These are phyloP conservation scores for Allygus modestus DNA, from an alignment of 2,888 invertebrate species.

Conservation along the genomic window DNA sequence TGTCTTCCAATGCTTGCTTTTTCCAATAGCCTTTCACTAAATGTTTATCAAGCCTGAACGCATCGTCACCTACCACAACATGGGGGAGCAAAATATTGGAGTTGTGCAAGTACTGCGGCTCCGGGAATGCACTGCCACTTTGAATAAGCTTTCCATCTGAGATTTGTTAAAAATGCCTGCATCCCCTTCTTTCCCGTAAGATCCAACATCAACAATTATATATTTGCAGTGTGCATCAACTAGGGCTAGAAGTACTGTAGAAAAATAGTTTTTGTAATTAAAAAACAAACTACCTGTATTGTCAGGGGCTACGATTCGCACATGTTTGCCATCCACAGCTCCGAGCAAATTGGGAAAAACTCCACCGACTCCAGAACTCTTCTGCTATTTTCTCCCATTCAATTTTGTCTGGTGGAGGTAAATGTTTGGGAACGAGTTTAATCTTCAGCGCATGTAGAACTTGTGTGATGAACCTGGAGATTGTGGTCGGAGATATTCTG, in stretches of 20 bases:
- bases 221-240: neutral
- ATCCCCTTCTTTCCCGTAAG: neutral
- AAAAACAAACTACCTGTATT: slow-evolving; percentile 1
- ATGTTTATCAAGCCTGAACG: too few species aligned
- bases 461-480: too few species aligned
- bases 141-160: neutral
- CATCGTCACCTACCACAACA: too few species aligned
- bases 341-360: neutral
- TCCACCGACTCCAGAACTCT: slow-evolving; percentile 15
- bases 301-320: neutral
- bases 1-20: too few species aligned
- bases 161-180: neutral
- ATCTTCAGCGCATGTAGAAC: too few species aligned
- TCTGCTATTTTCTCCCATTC: too few species aligned
- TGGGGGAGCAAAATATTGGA: too few species aligned
- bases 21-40: too few species aligned
- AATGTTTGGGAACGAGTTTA: too few species aligned
- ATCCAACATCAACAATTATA: slow-evolving; percentile 19
- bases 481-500: too few species aligned
- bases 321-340: slow-evolving; percentile 16
- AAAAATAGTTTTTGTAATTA: neutral
- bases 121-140: too few species aligned
- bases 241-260: neutral
- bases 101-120: too few species aligned
- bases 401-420: neutral